Conservation (phyloP, 2,888 invertebrate genomes). For the Abrostola tripartita region DNA sequence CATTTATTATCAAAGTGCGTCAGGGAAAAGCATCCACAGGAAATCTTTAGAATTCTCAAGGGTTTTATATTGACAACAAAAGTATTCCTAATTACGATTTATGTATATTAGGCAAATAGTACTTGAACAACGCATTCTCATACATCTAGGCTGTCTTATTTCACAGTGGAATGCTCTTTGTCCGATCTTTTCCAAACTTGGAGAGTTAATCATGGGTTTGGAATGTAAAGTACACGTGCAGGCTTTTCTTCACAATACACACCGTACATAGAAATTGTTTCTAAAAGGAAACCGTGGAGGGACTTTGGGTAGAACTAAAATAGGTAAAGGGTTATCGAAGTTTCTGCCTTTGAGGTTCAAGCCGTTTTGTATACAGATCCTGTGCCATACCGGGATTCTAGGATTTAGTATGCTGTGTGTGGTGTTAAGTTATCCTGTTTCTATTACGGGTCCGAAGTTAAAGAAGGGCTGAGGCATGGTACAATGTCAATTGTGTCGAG, state of each 20-base stretch:
- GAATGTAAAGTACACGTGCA: slow-evolving; percentile 70
- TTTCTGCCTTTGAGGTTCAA: background rate
- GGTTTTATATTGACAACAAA: slow-evolving; percentile 13
- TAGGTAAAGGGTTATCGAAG: background rate
- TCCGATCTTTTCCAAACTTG: slow-evolving; percentile 63
- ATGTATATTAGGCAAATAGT: slow-evolving; percentile 44
- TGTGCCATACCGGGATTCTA: too few species aligned
- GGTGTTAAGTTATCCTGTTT: too few species aligned
- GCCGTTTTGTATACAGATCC: background rate
- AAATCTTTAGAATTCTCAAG: background rate
- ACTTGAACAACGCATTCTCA: slow-evolving; percentile 32
- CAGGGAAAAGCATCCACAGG: too few species aligned
- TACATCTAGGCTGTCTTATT: slow-evolving; percentile 53
- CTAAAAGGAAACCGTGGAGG: slow-evolving; percentile 3
- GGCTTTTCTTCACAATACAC: slow-evolving; percentile 33
- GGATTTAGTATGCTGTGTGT: too few species aligned
- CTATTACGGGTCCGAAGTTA: too few species aligned
- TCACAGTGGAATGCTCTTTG: slow-evolving; percentile 68
- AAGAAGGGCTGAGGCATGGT: too few species aligned
- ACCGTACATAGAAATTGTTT: slow-evolving; percentile 32
- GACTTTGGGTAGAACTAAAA: background rate
- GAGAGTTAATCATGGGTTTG: slow-evolving; percentile 68
- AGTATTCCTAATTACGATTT: slow-evolving; percentile 24
- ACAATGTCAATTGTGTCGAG: too few species aligned
- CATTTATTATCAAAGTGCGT: too few species aligned